Percentiles rank a stretch among this genome's conserved stretches.
Evolutionary conservation across 2,888 invertebrate genomes (phyloP).

Genomic region (Caprella mutica): DNA sequence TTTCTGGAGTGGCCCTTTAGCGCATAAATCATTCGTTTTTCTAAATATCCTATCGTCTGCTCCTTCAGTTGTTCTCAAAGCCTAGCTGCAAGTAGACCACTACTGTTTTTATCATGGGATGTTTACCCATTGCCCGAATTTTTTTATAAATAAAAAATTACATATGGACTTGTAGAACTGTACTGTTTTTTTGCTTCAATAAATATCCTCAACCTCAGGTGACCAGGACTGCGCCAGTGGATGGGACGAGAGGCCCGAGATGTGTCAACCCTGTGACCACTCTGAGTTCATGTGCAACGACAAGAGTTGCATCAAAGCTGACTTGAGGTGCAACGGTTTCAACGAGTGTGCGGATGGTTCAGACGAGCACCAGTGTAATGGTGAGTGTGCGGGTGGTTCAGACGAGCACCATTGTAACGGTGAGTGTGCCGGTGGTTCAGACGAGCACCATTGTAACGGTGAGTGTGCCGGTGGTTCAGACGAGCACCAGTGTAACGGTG

Average conservation of each 20-base stretch:
- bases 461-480: too few species aligned
- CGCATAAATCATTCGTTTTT: too few species aligned
- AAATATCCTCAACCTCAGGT: too few species aligned
- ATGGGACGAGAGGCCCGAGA: slow-evolving; percentile 16
- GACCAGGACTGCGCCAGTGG: slow-evolving; percentile 12
- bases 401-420: slow-evolving; percentile 80
- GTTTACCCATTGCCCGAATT: too few species aligned
- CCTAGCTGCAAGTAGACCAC: too few species aligned
- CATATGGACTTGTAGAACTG: too few species aligned
- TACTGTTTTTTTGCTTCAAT: too few species aligned
- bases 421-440: slow-evolving; percentile 74
- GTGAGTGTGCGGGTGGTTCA: slow-evolving; percentile 69
- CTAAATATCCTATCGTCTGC: too few species aligned
- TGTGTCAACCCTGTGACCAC: slow-evolving; percentile 53
- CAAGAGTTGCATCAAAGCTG: slow-evolving; percentile 46
- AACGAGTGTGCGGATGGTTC: slow-evolving; percentile 48
- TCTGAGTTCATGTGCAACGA: slow-evolving; percentile 73
- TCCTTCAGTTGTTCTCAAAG: too few species aligned
- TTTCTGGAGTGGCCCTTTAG: too few species aligned
- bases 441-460: slow-evolving; percentile 67
- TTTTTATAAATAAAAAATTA: too few species aligned
- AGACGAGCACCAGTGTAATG: slow-evolving; percentile 63
- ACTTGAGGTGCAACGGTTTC: slow-evolving; percentile 55
- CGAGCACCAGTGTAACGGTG: slow-evolving; percentile 48
- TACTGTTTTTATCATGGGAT: too few species aligned